phyloP scores from a whole-genome alignment of 1,140 invertebrate genomes.

The Cardiocondyla obscurior region DNA sequence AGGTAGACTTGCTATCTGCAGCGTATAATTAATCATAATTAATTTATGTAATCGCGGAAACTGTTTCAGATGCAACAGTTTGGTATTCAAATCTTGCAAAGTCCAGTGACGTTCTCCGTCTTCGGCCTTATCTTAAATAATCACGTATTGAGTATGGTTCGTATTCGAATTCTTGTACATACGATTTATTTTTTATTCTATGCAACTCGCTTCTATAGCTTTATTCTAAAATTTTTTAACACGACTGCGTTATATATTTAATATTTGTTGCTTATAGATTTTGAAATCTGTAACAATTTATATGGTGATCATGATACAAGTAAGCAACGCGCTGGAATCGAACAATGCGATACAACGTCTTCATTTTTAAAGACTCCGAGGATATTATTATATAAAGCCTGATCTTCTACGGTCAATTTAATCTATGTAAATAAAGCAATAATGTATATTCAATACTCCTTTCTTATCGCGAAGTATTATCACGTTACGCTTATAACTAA shows the following conservation, averaged over 20 bases:
- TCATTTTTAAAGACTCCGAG: not conserved
- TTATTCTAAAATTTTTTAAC: not conserved
- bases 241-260: too few species aligned
- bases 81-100: conserved; percentile 46
- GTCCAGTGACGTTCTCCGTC: not conserved
- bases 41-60: too few species aligned
- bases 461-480: too few species aligned
- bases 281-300: conserved; percentile 43
- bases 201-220: not conserved
- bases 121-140: conserved; percentile 6
- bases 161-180: not conserved
- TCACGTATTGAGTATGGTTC: conserved; percentile 1
- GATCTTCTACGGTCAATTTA: too few species aligned
- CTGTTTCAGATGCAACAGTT: conserved; percentile 49
- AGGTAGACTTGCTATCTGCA: too few species aligned
- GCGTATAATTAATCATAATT: too few species aligned
- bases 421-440: too few species aligned
- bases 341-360: not conserved
- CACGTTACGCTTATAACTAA: too few species aligned
- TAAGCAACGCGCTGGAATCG: not conserved
- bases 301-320: conserved; percentile 57
- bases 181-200: too few species aligned
- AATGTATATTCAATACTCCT: not conserved
- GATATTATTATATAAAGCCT: too few species aligned
- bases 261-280: conserved; percentile 7